Evolutionary conservation across 2,888 invertebrate genomes (phyloP).

Genomic region (Latheticus oryzae): DNA sequence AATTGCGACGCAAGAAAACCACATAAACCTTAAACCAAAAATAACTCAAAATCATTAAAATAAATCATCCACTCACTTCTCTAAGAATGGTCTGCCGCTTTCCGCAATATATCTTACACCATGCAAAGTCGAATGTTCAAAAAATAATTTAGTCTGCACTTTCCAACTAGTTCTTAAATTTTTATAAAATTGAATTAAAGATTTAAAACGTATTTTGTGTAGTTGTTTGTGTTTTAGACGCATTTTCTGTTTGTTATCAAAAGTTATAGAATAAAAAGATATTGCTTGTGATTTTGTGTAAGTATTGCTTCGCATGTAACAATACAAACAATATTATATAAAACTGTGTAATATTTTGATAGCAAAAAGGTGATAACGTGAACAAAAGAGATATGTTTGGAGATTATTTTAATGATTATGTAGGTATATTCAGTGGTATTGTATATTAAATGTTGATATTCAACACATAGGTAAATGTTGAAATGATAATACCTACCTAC

Average conservation of each 20-base stretch:
- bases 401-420: no score
- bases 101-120: constrained; percentile 85
- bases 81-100: constrained; percentile 78
- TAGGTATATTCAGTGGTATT: no score
- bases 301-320: no score
- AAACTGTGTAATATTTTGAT: no score
- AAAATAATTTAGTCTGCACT: constrained; percentile 79
- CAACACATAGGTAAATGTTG: no score
- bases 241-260: constrained; percentile 7
- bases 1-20: constrained; percentile 79
- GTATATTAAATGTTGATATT: no score
- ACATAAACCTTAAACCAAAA: constrained; percentile 73
- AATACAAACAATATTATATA: no score
- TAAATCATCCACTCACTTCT: constrained; percentile 74
- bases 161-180: constrained; percentile 69
- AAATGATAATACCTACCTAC: no score
- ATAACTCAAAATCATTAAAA: background rate
- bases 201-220: constrained; percentile 11
- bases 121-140: constrained; percentile 81
- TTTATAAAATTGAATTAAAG: background rate
- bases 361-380: no score
- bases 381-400: no score
- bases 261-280: no score
- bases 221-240: background rate
- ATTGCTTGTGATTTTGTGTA: no score